Percentiles rank a stretch among this genome's conserved stretches.
These are phyloP conservation scores for Philantomba maxwellii DNA, from an alignment of 2,113 vertebrate genomes.

Conservation along the genomic window DNA sequence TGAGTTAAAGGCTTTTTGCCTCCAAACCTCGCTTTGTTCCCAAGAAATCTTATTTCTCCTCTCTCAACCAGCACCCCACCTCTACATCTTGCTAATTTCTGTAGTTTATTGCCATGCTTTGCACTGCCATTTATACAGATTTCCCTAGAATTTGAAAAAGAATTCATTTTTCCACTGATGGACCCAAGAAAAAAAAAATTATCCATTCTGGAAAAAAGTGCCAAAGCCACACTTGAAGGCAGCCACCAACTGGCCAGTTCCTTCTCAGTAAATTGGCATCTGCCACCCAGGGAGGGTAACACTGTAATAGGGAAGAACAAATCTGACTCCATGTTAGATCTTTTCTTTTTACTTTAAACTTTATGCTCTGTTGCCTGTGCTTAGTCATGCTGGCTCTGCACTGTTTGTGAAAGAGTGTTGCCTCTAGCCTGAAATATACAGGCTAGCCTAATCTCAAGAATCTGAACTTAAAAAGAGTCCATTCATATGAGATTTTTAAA, in stretches of 20 bases:
- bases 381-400: neutral
- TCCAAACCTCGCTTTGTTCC: neutral
- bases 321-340: neutral
- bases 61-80: neutral
- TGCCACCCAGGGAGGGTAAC: too few relatives aligned
- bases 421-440: neutral
- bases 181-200: neutral
- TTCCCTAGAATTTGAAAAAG: neutral
- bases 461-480: neutral
- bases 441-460: neutral
- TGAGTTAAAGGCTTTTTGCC: neutral
- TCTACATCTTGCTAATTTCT: neutral
- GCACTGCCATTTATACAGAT: neutral
- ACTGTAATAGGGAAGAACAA: neutral
- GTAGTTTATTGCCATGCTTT: neutral
- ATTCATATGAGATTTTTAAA: neutral
- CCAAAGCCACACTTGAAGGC: neutral
- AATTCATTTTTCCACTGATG: neutral
- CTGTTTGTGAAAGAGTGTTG: neutral
- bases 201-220: neutral
- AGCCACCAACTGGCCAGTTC: neutral
- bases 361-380: neutral
- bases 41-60: neutral
- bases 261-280: neutral
- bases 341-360: neutral